Percentiles rank a stretch among this genome's conserved stretches.
Conservation (phyloP, 1,140 invertebrate genomes). For the Eulimnadia texana region DNA sequence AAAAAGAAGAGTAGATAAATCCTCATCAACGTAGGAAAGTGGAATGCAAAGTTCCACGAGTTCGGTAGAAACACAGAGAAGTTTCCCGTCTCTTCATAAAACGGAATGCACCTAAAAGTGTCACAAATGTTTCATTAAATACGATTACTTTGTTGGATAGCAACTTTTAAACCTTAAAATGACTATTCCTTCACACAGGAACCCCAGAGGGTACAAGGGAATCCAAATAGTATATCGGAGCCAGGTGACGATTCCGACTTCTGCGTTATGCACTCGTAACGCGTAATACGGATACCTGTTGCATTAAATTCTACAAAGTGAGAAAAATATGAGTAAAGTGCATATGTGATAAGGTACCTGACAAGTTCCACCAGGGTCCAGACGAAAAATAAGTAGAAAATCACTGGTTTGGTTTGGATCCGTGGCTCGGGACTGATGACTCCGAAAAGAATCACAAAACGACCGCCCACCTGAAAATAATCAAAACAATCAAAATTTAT, state of each 20-base stretch:
- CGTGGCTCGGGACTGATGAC: constrained; percentile 70
- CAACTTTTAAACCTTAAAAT: constrained; percentile 51
- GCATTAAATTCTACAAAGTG: neutral
- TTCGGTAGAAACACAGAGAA: constrained; percentile 70
- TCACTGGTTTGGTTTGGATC: constrained; percentile 69
- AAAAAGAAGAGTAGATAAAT: constrained; percentile 59
- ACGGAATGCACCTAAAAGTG: constrained; percentile 55
- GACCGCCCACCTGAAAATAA: constrained; percentile 51
- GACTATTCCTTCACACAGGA: constrained; percentile 70
- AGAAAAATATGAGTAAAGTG: neutral
- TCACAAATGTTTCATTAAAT: no score
- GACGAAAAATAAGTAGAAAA: constrained; percentile 70
- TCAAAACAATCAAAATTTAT: neutral
- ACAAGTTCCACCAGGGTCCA: constrained; percentile 70
- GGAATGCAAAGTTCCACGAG: constrained; percentile 67
- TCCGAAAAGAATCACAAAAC: constrained; percentile 62
- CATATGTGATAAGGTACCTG: constrained; percentile 36
- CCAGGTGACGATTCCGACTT: constrained; percentile 72
- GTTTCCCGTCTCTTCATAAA: constrained; percentile 67
- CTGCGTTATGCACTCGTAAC: constrained; percentile 53
- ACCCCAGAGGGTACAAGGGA: constrained; percentile 74
- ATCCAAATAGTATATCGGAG: constrained; percentile 86
- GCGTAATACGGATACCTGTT: constrained; percentile 85
- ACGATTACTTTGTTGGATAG: no score
- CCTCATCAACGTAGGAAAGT: constrained; percentile 63